Evolutionary conservation across 2,888 invertebrate genomes (phyloP), one percentile per base, ranked within the genome.

Genomic region (Bombylius major): DNA sequence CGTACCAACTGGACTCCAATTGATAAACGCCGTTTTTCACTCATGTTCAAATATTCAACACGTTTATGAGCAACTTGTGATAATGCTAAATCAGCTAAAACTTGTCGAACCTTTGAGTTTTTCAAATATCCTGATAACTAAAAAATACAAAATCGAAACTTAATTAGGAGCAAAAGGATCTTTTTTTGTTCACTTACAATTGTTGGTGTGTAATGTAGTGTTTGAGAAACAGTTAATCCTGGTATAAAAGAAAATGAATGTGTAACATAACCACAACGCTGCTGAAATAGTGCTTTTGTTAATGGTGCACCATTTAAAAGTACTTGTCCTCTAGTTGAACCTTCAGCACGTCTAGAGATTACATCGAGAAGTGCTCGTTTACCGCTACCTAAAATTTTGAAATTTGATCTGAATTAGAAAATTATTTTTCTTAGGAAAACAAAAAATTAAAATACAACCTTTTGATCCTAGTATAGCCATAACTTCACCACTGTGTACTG

Each of bases 321-420:
- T 33, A 97, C 89, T 68, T 93, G 89, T 0, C 96, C 97, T 56
- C 92, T 81, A 1, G 88, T 88, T 2, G 89, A 84, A 3, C 88
- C 88, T 61, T 83, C 82, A 12, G 89, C 85, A 42, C 90, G 79
- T 23, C 89, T 79, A 0, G 89, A 86, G 56, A 97, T 90, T 8
- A 96, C 95, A 71, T 97, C 96, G 8, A 98, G 77, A 5, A 98
- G 80, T 0, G 95, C 95, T 42, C 93, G 83, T 70, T 98, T 98
- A 1, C 97, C 97, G 64, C 94, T 94, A 13, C 93, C 93, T 91
- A 9, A 9, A 33, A 11, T 23, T 32, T 48, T 39, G 12, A 57
- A 32, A 56, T 65, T 33, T 12, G 6, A 1, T 51, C 33, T n/a
- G 5, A 45, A 13, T 36, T 14, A 5, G 8, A n/a, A n/a, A 31